Evolutionary conservation across 64 coral and sea anemone genomes (phyloP), one percentile per base, ranked within the genome.

Genomic region (Dendronephthya gigantea): DNA sequence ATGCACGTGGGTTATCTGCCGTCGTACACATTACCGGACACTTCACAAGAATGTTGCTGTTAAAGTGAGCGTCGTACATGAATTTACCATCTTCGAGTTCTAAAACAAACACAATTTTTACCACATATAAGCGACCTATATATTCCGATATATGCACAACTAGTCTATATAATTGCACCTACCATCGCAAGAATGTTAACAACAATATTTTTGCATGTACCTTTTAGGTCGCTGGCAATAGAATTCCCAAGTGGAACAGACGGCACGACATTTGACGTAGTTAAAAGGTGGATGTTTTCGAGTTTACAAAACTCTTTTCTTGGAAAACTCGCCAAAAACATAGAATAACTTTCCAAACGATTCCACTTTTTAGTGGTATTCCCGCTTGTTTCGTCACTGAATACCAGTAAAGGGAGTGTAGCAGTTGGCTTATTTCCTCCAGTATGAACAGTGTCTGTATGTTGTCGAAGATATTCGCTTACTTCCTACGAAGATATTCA

Each of bases 301-400:
- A 39, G 11, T 79, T 79, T 79, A 12, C 72, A 35, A 12, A 79
- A 28, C 27, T 79, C 72, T 36, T 79, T 36, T 6, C 72, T 29
- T 19, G 72, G 72, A 79, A 79, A 33, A 16, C 72, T 33, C 15
- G 72, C 72, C 27, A 79, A 36, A 35, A 15, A 35, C 72, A 79
- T 79, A 10, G 72, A 79, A 79, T 15, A 79, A 4, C 15, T 79
- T 79, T 79, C 72, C 9, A 79, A 19, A 12, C 72, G 30, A 79
- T 79, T 79, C 72, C 72, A 34, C 32, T 79, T 79, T 79, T 79
- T 79, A 7, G 72, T 79, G 12, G 72, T 79, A 35, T 79, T 79
- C 7, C 72, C 72, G 22, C 28, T 79, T 34, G 72, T 79, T 79
- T 79, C 72, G 28, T 79, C 72, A 19, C 72, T 79, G 72, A 79